These are phyloP conservation scores for Phodopus roborovskii DNA, from an alignment of 2,113 vertebrate species.

Conservation along the genomic window DNA sequence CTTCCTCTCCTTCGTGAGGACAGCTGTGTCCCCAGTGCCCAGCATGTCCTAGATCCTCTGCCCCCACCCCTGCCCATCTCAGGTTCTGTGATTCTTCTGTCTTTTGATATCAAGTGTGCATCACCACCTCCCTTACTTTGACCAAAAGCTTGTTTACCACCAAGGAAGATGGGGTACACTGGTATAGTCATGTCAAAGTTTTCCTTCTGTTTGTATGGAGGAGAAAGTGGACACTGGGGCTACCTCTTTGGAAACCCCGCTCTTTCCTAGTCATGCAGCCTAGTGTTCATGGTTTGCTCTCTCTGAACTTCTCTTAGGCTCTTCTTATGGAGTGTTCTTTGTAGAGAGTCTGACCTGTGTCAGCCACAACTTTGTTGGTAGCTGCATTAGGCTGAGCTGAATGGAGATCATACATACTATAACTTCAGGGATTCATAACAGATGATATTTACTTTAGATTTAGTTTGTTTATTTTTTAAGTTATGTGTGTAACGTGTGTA, in stretches of 20 bases:
- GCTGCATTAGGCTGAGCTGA: background rate
- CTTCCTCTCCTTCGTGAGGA: background rate
- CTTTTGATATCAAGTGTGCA: background rate
- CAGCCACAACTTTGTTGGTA: background rate
- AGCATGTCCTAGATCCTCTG: too few species aligned
- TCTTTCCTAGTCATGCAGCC: background rate
- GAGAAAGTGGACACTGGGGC: background rate
- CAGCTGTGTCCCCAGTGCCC: background rate
- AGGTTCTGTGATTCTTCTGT: background rate
- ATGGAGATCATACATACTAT: accelerated
- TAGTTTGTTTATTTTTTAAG: background rate
- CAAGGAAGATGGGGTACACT: background rate
- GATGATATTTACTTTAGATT: background rate
- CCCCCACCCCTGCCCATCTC: background rate
- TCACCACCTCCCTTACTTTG: too few species aligned
- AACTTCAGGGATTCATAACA: background rate
- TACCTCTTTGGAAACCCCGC: background rate
- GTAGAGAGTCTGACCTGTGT: background rate
- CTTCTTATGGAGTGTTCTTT: background rate
- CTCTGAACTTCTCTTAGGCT: background rate
- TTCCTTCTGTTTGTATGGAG: background rate
- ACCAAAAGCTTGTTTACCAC: background rate
- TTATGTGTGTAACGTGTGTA: background rate
- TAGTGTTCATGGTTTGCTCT: background rate
- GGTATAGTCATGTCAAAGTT: background rate